Evolutionary conservation across 1,140 invertebrate species (phyloP), one percentile per base, ranked within the genome.

Genomic region (Drosophila eugracilis): DNA sequence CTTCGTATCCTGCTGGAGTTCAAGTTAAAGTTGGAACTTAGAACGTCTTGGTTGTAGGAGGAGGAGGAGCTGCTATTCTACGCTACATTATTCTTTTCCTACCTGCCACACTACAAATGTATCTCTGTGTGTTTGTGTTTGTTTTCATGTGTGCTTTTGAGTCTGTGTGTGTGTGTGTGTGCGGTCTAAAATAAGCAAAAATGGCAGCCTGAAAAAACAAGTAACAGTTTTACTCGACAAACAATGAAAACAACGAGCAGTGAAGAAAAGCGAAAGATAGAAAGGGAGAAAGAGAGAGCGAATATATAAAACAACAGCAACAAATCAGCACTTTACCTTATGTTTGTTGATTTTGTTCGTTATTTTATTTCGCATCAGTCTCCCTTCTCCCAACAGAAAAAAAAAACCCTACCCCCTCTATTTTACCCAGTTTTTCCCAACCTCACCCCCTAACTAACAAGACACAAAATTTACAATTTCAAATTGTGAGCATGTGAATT

Each of bases 281-380:
- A 5, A 6, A 19, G 15, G 7, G 30, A 30, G 28, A 50, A 10
- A 30, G 2, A 26, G 21, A 39, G 32, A 39, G 4, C 55, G 22
- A 34, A 74, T 47, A 59, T 32, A 74, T 47, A 59, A 60, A 78
- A 42, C 26, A 83, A 55, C 66, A 84, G 65, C 55, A 76, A 76
- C 76, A 83, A 78, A 83, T 85, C 71, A 65, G 76, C 76, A 85
- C 69, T 66, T 75, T 85, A 58, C 81, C 83, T 86, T 75, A 65
- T 81, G 77, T 76, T 74, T 86, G 81, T 85, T 85, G 81, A 86
- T 85, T 81, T 85, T 86, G 72, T 71, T 78, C 57, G 57, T 70
- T 85, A 69, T 78, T 86, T 76, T 74, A 65, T 70, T 86, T 79
- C 50, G 60, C 63, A 67, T 67, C 45, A 66, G 44, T 67, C 52